Evolutionary conservation across 2,888 invertebrate species (phyloP).

Genomic region (Xestia xanthographa): DNA sequence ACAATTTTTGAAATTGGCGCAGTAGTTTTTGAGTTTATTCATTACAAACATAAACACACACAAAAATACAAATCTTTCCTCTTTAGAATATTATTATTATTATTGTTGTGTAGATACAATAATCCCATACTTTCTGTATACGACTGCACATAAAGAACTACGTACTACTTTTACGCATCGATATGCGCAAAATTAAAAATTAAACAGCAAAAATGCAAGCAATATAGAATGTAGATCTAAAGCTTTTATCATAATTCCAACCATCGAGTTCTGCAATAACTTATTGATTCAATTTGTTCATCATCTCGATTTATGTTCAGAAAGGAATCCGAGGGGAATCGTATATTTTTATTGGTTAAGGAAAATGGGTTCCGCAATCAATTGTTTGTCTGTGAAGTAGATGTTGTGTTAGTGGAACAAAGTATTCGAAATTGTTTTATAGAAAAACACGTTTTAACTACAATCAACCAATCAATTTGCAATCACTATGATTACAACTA

Average conservation of each 20-base stretch:
- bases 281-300: constrained; percentile 18
- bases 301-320: constrained; percentile 32
- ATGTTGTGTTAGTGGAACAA: background rate
- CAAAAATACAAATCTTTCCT: no score
- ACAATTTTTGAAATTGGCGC: no score
- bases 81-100: no score
- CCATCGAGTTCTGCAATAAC: constrained; percentile 10
- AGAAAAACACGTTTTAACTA: background rate
- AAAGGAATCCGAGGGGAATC: constrained; percentile 9
- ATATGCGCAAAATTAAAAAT: background rate
- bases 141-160: background rate
- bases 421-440: constrained; percentile 3
- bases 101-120: no score
- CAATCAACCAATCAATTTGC: background rate
- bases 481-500: background rate
- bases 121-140: no score
- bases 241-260: constrained; percentile 5
- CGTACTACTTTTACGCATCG: no score
- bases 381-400: constrained; percentile 26
- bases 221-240: background rate
- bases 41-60: no score
- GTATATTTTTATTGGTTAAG: constrained; percentile 42
- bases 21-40: no score
- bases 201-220: background rate
- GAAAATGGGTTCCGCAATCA: constrained; percentile 22